These are phyloP conservation scores for Panopea generosa DNA, from an alignment of 2,888 invertebrate species.

Conservation along the genomic window DNA sequence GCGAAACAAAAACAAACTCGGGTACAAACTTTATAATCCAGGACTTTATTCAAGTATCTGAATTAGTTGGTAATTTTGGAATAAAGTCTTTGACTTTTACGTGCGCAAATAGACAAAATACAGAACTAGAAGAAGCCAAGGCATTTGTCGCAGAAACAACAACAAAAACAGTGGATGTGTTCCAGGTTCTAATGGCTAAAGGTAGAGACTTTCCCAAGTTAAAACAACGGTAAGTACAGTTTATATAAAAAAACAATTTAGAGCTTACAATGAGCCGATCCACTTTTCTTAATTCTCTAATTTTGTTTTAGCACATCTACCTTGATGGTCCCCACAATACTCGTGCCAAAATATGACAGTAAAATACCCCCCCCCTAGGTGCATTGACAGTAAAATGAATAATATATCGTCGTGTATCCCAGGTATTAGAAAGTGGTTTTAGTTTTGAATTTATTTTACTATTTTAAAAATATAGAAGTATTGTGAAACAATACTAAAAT, in stretches of 20 bases:
- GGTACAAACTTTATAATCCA: conserved; percentile 3
- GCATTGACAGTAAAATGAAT: conserved; percentile 2
- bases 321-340: background rate
- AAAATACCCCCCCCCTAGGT: conserved; percentile 3
- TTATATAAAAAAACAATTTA: background rate
- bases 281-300: conserved; percentile 1
- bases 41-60: conserved; percentile 2
- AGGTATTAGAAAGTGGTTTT: conserved; percentile 2
- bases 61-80: conserved; percentile 1
- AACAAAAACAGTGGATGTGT: conserved; percentile 2
- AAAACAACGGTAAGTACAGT: conserved; percentile 3
- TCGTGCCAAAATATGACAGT: conserved; percentile 1
- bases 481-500: conserved; percentile 3
- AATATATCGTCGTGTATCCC: conserved; percentile 3
- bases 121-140: conserved; percentile 1
- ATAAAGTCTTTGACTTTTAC: conserved; percentile 3
- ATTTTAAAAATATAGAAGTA: conserved; percentile 3
- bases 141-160: conserved; percentile 2
- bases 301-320: conserved; percentile 3
- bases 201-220: conserved; percentile 3
- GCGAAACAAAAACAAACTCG: too few relatives aligned
- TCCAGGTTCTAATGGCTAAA: conserved; percentile 3
- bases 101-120: conserved; percentile 1
- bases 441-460: conserved; percentile 3
- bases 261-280: conserved; percentile 3